phyloP scores from a whole-genome alignment of 2,888 invertebrate species.

The Sisyra terminalis region DNA sequence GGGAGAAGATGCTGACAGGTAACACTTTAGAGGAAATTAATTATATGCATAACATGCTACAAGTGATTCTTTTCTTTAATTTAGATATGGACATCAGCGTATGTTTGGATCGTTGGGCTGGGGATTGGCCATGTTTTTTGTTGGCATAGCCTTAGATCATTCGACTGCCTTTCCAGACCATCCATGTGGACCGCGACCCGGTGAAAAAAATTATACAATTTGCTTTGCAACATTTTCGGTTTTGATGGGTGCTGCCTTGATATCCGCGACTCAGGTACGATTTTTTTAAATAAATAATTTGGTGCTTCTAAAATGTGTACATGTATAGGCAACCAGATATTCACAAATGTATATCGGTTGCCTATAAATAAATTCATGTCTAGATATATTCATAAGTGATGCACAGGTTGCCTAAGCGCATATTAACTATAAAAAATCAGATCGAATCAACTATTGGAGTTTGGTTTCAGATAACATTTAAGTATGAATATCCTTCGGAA shows the following conservation, averaged over 20 bases:
- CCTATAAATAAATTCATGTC: conserved; percentile 2
- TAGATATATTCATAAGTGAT: conserved; percentile 1
- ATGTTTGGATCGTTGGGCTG: conserved; percentile 98
- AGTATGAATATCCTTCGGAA: conserved; percentile 36
- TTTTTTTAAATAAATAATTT: conserved; percentile 18
- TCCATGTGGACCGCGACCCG: conserved; percentile 74
- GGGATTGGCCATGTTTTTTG: conserved; percentile 98
- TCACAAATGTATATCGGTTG: too few species aligned
- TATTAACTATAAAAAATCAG: too few species aligned
- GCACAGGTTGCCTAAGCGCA: too few species aligned
- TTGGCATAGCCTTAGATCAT: conserved; percentile 90
- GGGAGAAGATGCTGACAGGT: conserved; percentile 71
- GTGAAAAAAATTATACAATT: conserved; percentile 96
- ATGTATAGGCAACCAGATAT: too few species aligned
- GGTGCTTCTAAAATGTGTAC: too few species aligned
- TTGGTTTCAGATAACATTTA: conserved; percentile 36
- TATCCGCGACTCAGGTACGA: conserved; percentile 75
- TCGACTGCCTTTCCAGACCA: conserved; percentile 90
- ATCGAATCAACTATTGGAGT: neutral
- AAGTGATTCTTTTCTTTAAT: conserved; percentile 2
- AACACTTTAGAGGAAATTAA: conserved; percentile 7
- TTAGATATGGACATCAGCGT: conserved; percentile 82
- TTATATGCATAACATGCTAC: neutral
- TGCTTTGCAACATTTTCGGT: conserved; percentile 97
- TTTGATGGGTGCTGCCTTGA: conserved; percentile 86